Conservation (phyloP, 2,113 vertebrate species). For the Microcebus ravelobensis region DNA sequence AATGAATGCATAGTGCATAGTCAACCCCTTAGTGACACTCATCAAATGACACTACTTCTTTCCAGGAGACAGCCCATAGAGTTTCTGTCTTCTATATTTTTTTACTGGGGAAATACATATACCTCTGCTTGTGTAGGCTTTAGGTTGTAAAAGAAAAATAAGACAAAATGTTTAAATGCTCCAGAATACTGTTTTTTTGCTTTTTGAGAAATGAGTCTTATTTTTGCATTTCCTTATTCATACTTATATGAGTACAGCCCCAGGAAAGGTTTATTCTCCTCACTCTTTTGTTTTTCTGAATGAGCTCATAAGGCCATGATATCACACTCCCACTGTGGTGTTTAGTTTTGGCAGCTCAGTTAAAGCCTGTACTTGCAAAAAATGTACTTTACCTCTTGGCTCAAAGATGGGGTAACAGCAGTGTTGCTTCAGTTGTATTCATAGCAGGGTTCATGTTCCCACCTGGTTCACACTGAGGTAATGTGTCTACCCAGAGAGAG, state of each 20-base stretch:
- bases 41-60: not conserved
- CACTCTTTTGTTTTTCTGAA: not conserved
- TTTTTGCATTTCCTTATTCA: slow-evolving; percentile 12
- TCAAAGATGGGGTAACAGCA: not conserved
- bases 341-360: slow-evolving; percentile 17
- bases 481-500: not conserved
- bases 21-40: not conserved
- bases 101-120: not conserved
- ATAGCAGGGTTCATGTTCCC: not conserved
- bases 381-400: slow-evolving; percentile 42
- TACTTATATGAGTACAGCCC: not conserved
- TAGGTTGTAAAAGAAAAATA: not conserved
- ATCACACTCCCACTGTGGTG: not conserved
- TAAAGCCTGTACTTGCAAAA: slow-evolving; percentile 43
- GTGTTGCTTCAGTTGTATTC: slow-evolving; percentile 57
- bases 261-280: not conserved
- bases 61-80: not conserved
- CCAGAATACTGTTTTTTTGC: not conserved
- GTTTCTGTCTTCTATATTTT: not conserved
- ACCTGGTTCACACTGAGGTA: not conserved
- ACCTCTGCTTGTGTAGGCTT: not conserved
- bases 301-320: slow-evolving; percentile 39
- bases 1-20: not conserved
- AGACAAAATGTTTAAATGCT: not conserved
- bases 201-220: not conserved